Base-by-base conservation (phyloP, 2,888 invertebrate species). In the Diaphora mendica region DNA sequence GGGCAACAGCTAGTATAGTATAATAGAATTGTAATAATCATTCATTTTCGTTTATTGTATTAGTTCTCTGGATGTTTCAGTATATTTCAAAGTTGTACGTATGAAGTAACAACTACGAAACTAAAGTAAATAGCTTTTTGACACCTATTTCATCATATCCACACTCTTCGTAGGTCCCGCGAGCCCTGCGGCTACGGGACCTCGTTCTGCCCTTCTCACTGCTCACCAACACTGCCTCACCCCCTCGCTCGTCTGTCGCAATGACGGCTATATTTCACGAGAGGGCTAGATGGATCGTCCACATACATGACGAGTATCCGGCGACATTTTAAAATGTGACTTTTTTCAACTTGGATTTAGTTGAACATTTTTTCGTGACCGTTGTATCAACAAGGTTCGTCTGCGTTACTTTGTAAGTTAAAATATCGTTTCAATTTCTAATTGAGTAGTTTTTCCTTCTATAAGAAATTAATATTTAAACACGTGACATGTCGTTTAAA, bases 241-340 rank as follows among this genome's bases (percentile, higher is more conserved):
- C 69, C 71, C 74, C 68, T 68, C 68, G 1, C 23, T 67, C 70
- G 55, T 72, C 79, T 55, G 23, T 35, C 71, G 77, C 84, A 84
- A 84, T 80, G 84, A 79, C 76, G 81, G 75, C 75, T 70, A 84
- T 83, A 82, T 84, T 78, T 83, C 77, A 72, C 42, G n/a, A 35
- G 42, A 59, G 74, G 72, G 44, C 77, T 69, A 72, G 77, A 83
- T 79, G 70, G 72, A 83, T 83, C 67, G 74, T 48, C 75, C 72
- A 64, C 79, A 67, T 75, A 83, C 83, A 79, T 82, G 79, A 79
- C 76, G 73, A 68, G 74, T 72, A 78, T 79, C 79, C 79, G 71
- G 71, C 64, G 64, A 48, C 64, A 48, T 77, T 76, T 77, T 67
- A 70, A 76, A 82, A 35, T 74, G 64, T 76, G 67, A 71, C 70